Evolutionary conservation across 2,113 vertebrate genomes (phyloP), one percentile per base, ranked within the genome.

Genomic region (Pluvianellus socialis): DNA sequence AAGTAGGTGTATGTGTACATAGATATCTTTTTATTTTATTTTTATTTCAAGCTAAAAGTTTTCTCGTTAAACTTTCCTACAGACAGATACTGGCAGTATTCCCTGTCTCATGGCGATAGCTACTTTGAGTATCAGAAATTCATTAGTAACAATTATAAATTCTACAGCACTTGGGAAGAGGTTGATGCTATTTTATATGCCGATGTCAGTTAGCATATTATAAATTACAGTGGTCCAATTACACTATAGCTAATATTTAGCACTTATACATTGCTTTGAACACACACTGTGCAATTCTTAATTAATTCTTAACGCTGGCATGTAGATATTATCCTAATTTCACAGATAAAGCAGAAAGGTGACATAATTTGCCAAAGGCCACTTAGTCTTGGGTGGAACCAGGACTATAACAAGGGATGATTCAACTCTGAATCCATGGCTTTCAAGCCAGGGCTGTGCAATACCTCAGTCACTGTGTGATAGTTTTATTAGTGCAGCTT

Each of bases 131-230:
- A 90, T 79, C 84, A 88, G 53, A 91, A 95, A 55, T 95, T 92
- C 87, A 90, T 96, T 93, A 92, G 58, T 44, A 96, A 93, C 50
- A 77, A 94, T 95, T 94, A 95, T 79, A 96, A 73, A 88, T 91
- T 79, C 77, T 91, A 76, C 77, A 94, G 86, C 83, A 66, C 92
- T 90, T 88, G 67, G 92, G 84, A 90, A 90, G 86, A 84, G 66
- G 20, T 85, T 90, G 83, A 89, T 92, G 73, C 62, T 90, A 40
- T 67, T 96, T 95, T 40, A 91, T 79, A 95, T 85, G 81, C 42
- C 59, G 90, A 35, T 74, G 74, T 63, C 66, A 88, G 66, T 68
- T 75, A 86, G 61, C 65, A 63, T 87, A 83, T 94, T 88, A 88
- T 47, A 94, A 95, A 92, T 83, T 79, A 83, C 72, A 92, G 62